Conservation (phyloP, 1,140 invertebrate species). For the Delia radicum region DNA sequence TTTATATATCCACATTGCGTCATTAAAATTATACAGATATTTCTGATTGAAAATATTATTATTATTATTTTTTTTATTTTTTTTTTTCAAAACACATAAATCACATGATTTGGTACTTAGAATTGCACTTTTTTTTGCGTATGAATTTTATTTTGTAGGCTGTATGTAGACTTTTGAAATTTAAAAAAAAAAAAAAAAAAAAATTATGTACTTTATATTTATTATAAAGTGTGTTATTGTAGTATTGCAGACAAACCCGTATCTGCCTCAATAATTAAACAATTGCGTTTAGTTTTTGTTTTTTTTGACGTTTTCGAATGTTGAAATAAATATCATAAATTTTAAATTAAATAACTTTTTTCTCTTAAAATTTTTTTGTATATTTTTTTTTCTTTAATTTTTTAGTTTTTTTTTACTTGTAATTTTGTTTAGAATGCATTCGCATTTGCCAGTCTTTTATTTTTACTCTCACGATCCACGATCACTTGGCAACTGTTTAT, state of each 20-base stretch:
- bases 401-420: not conserved
- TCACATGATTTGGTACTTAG: slow-evolving; percentile 11
- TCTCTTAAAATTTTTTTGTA: not conserved
- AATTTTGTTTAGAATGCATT: not conserved
- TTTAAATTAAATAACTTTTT: not conserved
- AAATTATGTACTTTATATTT: not conserved
- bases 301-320: not conserved
- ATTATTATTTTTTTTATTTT: not conserved
- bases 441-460: not conserved
- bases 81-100: slow-evolving; percentile 7
- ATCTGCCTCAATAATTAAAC: slow-evolving; percentile 14
- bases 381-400: not conserved
- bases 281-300: slow-evolving; percentile 5
- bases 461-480: slow-evolving; percentile 9
- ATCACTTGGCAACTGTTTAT: slow-evolving; percentile 19
- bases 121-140: not conserved
- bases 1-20: not conserved
- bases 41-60: not conserved
- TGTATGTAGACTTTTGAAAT: not conserved
- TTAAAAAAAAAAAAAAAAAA: not conserved
- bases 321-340: not conserved
- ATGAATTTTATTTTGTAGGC: not conserved
- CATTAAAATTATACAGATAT: not conserved
- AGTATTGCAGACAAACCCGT: slow-evolving; percentile 1
- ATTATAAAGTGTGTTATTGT: no score